Percentiles rank a stretch among this genome's conserved stretches.
Evolutionary conservation across 2,888 invertebrate species (phyloP).

Genomic region (Belgica antarctica): DNA sequence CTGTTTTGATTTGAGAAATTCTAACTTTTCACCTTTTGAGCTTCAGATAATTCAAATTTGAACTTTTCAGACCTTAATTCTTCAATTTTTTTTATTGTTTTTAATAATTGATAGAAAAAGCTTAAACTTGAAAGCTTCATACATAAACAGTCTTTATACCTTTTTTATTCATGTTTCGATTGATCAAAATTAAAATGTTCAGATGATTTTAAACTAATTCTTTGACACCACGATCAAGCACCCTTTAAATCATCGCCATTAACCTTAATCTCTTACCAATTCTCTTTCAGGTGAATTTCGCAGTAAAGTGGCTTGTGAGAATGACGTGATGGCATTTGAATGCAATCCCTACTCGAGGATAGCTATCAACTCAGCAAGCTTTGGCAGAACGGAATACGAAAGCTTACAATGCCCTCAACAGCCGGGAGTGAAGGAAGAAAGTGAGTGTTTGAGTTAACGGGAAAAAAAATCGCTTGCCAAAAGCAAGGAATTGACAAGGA

Average conservation of each 20-base stretch:
- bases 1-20: no score
- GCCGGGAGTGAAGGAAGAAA: slow-evolving; percentile 76
- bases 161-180: no score
- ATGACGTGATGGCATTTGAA: slow-evolving; percentile 80
- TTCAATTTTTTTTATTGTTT: no score
- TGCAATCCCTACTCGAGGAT: slow-evolving; percentile 86
- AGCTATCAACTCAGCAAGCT: slow-evolving; percentile 89
- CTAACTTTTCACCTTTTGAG: no score
- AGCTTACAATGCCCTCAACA: slow-evolving; percentile 83
- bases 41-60: no score
- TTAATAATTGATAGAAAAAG: no score
- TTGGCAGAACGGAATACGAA: slow-evolving; percentile 84
- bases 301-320: slow-evolving; percentile 90
- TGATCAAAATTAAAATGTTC: no score
- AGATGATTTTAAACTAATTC: no score
- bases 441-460: slow-evolving; percentile 58
- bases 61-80: no score
- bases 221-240: no score
- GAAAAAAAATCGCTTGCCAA: no score
- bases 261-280: neutral
- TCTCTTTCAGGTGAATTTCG: slow-evolving; percentile 81
- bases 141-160: neutral
- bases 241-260: neutral
- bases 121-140: no score
- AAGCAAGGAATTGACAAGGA: neutral